Conservation (phyloP, 1,140 invertebrate genomes). For the Calliopsis andreniformis region DNA sequence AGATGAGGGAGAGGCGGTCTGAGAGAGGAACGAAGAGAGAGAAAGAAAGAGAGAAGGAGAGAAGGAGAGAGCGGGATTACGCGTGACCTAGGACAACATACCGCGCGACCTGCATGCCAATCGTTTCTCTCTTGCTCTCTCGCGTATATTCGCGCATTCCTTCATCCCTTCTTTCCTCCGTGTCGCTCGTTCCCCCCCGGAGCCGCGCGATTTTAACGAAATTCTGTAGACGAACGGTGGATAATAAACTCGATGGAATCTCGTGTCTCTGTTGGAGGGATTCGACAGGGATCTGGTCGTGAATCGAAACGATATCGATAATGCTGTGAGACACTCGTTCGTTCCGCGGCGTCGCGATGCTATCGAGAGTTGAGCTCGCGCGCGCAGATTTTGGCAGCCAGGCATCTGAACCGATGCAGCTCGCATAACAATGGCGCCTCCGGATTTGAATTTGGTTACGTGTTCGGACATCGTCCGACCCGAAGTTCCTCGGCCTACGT, state of each 20-base stretch:
- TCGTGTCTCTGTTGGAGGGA: no score
- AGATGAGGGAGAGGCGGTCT: conserved; percentile 41
- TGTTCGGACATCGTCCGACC: conserved; percentile 40
- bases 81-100: conserved; percentile 81
- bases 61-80: conserved; percentile 68
- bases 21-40: conserved; percentile 7
- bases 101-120: conserved; percentile 80
- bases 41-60: conserved; percentile 56
- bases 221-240: no score
- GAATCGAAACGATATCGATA: conserved; percentile 42
- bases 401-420: conserved; percentile 60
- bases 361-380: conserved; percentile 64
- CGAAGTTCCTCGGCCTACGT: conserved; percentile 23
- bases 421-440: conserved; percentile 69
- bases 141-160: conserved; percentile 60
- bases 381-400: conserved; percentile 68
- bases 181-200: conserved; percentile 22
- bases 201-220: no score
- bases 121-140: conserved; percentile 75
- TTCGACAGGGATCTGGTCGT: no score
- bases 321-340: conserved; percentile 44
- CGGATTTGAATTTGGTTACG: conserved; percentile 72
- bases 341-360: conserved; percentile 52
- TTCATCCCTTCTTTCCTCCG: conserved; percentile 53
- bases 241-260: no score